A percentile compares a stretch with the other conserved stretches of the same genome.
Conservation (phyloP, 2,888 invertebrate genomes). For the Pachymerium ferrugineum region DNA sequence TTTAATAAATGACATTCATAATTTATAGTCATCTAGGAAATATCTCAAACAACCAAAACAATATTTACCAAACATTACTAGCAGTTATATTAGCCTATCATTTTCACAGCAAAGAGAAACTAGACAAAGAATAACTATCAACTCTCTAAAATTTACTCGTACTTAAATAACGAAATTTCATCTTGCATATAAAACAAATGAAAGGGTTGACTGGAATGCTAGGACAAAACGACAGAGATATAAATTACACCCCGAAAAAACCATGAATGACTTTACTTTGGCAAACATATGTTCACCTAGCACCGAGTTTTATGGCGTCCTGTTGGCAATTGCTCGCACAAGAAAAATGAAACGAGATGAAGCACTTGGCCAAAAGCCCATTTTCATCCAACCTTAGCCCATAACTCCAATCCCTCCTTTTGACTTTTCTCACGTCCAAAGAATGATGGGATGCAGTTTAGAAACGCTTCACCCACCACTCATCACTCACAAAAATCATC, state of each 20-base stretch:
- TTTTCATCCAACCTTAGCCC: too few species aligned
- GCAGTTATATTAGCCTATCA: too few species aligned
- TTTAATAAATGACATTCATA: too few species aligned
- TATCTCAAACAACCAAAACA: too few species aligned
- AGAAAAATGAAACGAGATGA: neutral
- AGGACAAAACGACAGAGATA: neutral
- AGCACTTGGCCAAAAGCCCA: neutral
- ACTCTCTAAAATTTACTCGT: too few species aligned
- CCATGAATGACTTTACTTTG: neutral
- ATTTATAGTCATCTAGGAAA: too few species aligned
- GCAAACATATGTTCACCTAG: neutral
- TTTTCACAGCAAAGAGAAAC: too few species aligned
- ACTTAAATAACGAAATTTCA: too few species aligned
- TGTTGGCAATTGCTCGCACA: neutral
- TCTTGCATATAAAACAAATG: too few species aligned
- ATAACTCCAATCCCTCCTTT: neutral
- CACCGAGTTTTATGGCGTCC: neutral
- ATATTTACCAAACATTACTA: too few species aligned
- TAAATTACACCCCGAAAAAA: neutral
- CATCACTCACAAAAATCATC: neutral
- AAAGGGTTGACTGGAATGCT: too few species aligned
- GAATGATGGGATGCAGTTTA: neutral
- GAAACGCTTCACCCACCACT: neutral
- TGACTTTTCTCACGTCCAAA: neutral
- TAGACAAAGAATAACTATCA: too few species aligned